phyloP scores from a whole-genome alignment of 2,113 vertebrate genomes.

The Xiphophorus maculatus region DNA sequence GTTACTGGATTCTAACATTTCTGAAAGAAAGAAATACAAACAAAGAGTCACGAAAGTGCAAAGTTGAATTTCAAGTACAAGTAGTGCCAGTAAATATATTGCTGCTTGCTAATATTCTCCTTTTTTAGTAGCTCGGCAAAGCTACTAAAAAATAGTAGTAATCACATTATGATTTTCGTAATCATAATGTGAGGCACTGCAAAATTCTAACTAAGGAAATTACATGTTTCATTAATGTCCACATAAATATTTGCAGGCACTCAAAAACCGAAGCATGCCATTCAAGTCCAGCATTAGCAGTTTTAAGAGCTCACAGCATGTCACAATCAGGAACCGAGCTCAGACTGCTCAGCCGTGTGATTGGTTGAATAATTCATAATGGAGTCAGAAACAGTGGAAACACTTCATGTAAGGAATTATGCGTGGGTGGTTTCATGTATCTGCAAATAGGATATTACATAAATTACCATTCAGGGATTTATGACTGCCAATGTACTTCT shows the following conservation, averaged over 20 bases:
- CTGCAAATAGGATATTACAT: slow-evolving; percentile 51
- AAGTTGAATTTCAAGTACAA: background rate
- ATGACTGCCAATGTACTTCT: slow-evolving; percentile 16
- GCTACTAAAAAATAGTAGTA: too few species aligned
- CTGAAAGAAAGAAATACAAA: slow-evolving; percentile 73
- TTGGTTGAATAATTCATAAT: slow-evolving; percentile 78
- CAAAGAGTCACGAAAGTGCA: background rate
- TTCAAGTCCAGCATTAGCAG: slow-evolving; percentile 61
- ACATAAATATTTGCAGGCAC: slow-evolving; percentile 21
- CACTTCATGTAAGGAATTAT: slow-evolving; percentile 32
- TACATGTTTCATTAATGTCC: slow-evolving; percentile 27
- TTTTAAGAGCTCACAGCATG: slow-evolving; percentile 63
- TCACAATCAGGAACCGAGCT: slow-evolving; percentile 66
- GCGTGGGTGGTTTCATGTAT: slow-evolving; percentile 12
- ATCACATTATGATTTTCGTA: too few species aligned
- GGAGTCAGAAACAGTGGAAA: slow-evolving; percentile 28
- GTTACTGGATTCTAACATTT: slow-evolving; percentile 96
- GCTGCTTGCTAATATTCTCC: background rate
- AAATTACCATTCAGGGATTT: slow-evolving; percentile 43
- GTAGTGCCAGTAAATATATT: background rate
- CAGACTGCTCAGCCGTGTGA: slow-evolving; percentile 71
- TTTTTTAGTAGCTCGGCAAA: background rate
- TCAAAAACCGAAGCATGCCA: slow-evolving; percentile 28
- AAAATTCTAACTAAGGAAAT: slow-evolving; percentile 10
- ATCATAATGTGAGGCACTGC: background rate